phyloP scores from a whole-genome alignment of 2,888 invertebrate species.

The Tuta absoluta region DNA sequence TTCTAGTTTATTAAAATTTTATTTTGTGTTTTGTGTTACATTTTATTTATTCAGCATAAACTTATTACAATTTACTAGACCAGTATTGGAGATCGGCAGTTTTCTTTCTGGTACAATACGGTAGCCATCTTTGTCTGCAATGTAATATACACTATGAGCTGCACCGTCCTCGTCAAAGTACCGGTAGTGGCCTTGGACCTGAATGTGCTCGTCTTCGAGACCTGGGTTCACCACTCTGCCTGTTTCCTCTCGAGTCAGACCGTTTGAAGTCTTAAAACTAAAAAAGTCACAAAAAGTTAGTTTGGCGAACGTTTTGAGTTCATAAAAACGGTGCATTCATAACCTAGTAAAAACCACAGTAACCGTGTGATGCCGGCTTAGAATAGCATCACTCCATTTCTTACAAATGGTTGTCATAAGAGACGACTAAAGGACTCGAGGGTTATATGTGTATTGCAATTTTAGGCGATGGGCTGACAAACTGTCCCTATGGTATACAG shows the following conservation, averaged over 20 bases:
- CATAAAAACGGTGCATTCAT: too few species aligned
- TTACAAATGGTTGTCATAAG: too few species aligned
- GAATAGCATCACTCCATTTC: too few species aligned
- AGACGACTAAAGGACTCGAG: too few species aligned
- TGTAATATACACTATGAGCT: conserved; percentile 39
- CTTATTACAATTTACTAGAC: neutral
- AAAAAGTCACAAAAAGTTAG: conserved; percentile 36
- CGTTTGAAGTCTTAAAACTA: conserved; percentile 85
- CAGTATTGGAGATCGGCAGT: neutral
- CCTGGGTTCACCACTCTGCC: conserved; percentile 71
- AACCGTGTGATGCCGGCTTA: too few species aligned
- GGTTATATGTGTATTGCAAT: too few species aligned
- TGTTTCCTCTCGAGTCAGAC: conserved; percentile 82
- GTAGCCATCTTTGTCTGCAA: conserved; percentile 48
- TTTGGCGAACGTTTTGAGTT: neutral
- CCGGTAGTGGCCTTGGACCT: conserved; percentile 47
- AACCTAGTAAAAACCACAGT: too few species aligned
- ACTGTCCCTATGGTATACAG: too few species aligned
- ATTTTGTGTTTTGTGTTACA: too few species aligned
- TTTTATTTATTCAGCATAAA: too few species aligned
- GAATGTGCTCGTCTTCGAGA: conserved; percentile 42
- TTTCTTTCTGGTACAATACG: neutral
- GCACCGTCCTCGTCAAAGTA: conserved; percentile 48
- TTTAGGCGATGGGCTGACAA: too few species aligned
- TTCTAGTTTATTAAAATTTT: too few species aligned